phyloP scores from a whole-genome alignment of 2,113 vertebrate species.

The Brachionichthys hirsutus region DNA sequence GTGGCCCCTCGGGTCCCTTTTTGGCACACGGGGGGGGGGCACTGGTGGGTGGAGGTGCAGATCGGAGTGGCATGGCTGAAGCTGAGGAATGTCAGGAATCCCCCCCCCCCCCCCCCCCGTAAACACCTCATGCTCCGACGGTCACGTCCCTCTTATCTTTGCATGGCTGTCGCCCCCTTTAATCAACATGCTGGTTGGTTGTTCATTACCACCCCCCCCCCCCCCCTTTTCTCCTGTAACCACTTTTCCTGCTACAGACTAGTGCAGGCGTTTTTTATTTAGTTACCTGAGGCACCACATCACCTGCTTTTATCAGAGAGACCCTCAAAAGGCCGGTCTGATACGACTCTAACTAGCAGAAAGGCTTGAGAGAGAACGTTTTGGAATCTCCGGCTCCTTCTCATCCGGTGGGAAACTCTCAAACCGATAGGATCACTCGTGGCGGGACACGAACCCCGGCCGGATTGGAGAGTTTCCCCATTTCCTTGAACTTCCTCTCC shows the following conservation, averaged over 20 bases:
- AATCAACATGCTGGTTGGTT: slow-evolving; percentile 61
- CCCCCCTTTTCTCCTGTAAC: slow-evolving; percentile 29
- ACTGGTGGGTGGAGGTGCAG: slow-evolving; percentile 64
- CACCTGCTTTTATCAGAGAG: slow-evolving; percentile 18
- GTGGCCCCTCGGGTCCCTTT: slow-evolving; percentile 30
- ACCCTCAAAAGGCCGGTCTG: slow-evolving; percentile 22
- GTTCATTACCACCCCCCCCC: slow-evolving; percentile 37
- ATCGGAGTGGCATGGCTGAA: slow-evolving; percentile 66
- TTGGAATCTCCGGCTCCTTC: slow-evolving; percentile 12
- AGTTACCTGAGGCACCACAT: slow-evolving; percentile 36
- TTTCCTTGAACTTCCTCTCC: slow-evolving; percentile 54
- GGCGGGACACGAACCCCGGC: not conserved
- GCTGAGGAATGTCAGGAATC: slow-evolving; percentile 78
- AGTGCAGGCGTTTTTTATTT: slow-evolving; percentile 34
- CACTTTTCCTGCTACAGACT: slow-evolving; percentile 2
- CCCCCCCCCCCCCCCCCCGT: no score
- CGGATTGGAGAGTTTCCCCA: slow-evolving; percentile 30
- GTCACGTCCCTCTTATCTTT: slow-evolving; percentile 67
- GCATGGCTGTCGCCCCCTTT: slow-evolving; percentile 46
- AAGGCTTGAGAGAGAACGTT: slow-evolving; percentile 21
- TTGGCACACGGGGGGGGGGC: slow-evolving; percentile 48
- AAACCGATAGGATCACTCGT: slow-evolving; percentile 57
- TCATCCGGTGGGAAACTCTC: slow-evolving; percentile 45
- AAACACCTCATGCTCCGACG: slow-evolving; percentile 71
- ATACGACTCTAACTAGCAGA: slow-evolving; percentile 33